These are phyloP conservation scores for Pseudobourletiella spinata DNA, from an alignment of 1,140 invertebrate genomes.

Conservation along the genomic window DNA sequence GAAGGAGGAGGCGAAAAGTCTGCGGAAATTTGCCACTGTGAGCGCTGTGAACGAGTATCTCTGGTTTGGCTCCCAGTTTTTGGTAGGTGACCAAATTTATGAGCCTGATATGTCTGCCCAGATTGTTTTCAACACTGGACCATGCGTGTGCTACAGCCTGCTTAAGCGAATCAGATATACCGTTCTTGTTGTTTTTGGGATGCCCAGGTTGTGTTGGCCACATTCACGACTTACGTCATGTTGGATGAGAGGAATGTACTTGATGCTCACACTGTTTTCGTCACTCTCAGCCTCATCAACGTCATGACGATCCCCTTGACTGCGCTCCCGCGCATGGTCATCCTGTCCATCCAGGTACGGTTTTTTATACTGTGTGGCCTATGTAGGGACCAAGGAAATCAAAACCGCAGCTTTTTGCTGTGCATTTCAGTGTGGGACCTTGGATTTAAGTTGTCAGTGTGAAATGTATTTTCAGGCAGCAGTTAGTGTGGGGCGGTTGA, in stretches of 20 bases:
- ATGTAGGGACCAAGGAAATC: no score
- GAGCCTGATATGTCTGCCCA: no score
- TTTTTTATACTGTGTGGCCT: no score
- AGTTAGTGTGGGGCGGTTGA: constrained; percentile 39
- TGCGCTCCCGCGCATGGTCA: constrained; percentile 39
- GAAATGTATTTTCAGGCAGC: no score
- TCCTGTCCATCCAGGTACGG: constrained; percentile 37
- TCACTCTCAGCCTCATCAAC: constrained; percentile 14
- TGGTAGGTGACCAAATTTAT: no score
- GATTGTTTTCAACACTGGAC: no score
- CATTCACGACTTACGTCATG: background rate
- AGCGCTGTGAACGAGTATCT: constrained; percentile 27
- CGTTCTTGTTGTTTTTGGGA: background rate
- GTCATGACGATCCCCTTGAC: constrained; percentile 50
- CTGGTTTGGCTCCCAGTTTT: constrained; percentile 10
- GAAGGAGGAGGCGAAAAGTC: constrained; percentile 36
- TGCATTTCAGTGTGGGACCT: no score
- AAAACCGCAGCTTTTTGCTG: no score
- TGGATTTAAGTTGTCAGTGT: no score
- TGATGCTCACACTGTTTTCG: constrained; percentile 14
- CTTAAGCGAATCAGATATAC: background rate
- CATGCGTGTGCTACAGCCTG: no score
- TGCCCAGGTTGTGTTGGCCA: background rate
- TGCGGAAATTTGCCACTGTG: constrained; percentile 38
- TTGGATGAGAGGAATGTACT: constrained; percentile 39